Evolutionary conservation across 2,797 vertebrate species (phyloP).

Genomic region (Coregonus ussuriensis): DNA sequence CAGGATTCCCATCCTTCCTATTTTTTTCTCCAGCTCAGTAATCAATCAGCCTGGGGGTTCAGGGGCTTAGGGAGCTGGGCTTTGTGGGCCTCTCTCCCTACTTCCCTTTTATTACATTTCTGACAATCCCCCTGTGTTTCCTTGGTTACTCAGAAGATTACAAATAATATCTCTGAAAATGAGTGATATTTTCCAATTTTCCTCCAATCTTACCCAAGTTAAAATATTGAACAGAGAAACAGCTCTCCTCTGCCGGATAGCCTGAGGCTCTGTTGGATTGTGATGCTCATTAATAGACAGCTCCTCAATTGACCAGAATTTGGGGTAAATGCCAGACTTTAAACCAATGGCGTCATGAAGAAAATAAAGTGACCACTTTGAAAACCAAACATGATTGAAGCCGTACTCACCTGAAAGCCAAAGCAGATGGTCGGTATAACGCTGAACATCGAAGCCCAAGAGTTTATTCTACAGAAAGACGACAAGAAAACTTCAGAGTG

Average conservation of each 20-base stretch:
- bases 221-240: constrained; percentile 6
- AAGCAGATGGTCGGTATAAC: constrained; percentile 96
- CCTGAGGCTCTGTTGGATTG: not conserved
- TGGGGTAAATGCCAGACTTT: not conserved
- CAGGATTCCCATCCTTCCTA: constrained; percentile 54
- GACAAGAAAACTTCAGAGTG: not conserved
- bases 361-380: not conserved
- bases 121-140: constrained; percentile 1
- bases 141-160: constrained; percentile 16
- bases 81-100: not conserved
- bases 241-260: not conserved
- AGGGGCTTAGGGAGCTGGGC: constrained; percentile 4
- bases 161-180: constrained; percentile 5
- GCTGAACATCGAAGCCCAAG: constrained; percentile 86
- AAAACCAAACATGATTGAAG: not conserved
- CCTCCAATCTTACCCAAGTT: constrained; percentile 8
- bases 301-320: not conserved
- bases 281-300: not conserved
- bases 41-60: constrained; percentile 58
- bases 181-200: not conserved
- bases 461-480: constrained; percentile 68
- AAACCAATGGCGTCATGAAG: not conserved
- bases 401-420: constrained; percentile 89
- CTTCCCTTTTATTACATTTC: constrained; percentile 35
- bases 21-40: constrained; percentile 46